Evolutionary conservation across 2,888 invertebrate genomes (phyloP).

Genomic region (Sthenelais limicola): DNA sequence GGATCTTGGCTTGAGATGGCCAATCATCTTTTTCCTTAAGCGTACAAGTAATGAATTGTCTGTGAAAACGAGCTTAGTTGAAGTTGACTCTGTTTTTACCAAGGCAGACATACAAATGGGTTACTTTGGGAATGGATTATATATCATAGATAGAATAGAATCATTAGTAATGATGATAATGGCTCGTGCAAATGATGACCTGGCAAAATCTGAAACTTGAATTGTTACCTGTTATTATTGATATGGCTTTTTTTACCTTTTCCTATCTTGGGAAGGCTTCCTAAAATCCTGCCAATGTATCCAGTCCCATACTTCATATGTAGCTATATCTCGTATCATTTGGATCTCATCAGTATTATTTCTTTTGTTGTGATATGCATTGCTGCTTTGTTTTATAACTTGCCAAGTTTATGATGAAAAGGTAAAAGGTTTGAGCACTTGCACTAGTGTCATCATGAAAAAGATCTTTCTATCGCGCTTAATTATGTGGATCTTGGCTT

Average conservation of each 20-base stretch:
- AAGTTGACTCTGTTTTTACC: background rate
- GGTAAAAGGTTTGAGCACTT: constrained; percentile 24
- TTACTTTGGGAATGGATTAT: too few relatives aligned
- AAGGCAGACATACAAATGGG: constrained; percentile 4
- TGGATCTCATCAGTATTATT: too few relatives aligned
- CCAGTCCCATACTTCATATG: too few relatives aligned
- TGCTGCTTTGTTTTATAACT: too few relatives aligned
- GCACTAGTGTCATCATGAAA: background rate
- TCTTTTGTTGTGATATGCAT: too few relatives aligned
- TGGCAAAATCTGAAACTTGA: constrained; percentile 12
- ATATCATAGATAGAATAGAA: background rate
- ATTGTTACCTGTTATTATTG: too few relatives aligned
- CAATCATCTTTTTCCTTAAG: constrained; percentile 4
- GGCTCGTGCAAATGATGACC: constrained; percentile 15
- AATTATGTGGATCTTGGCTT: background rate
- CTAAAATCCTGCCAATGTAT: too few relatives aligned
- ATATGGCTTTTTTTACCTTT: too few relatives aligned
- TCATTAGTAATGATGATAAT: background rate
- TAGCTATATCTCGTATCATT: too few relatives aligned
- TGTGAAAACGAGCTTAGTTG: background rate
- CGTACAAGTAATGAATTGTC: background rate
- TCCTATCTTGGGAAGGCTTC: too few relatives aligned
- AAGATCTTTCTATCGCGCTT: background rate
- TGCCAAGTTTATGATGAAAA: constrained; percentile 4
- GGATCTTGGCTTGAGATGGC: background rate